Evolutionary conservation across 2,797 vertebrate species (phyloP).

Genomic region (Cynopterus sphinx): DNA sequence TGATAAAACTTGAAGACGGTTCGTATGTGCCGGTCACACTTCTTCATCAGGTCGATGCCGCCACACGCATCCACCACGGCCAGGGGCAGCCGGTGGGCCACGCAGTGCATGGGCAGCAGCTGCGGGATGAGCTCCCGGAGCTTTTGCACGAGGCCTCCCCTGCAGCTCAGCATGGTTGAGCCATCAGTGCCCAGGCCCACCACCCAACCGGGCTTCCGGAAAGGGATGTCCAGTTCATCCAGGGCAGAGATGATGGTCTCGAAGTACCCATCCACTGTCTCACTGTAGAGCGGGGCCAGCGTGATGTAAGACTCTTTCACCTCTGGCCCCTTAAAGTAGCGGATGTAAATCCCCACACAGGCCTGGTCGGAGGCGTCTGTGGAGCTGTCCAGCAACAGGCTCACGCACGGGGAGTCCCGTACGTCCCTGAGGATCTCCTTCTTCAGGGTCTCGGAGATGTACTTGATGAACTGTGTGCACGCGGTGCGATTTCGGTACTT

Average conservation of each 20-base stretch:
- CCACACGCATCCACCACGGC: slow-evolving; percentile 56
- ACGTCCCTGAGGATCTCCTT: slow-evolving; percentile 48
- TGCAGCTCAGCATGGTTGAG: not conserved
- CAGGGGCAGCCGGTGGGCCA: slow-evolving; percentile 69
- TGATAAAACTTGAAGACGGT: slow-evolving; percentile 74
- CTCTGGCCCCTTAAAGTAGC: slow-evolving; percentile 67
- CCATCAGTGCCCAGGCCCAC: slow-evolving; percentile 69
- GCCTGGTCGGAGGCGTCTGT: not conserved
- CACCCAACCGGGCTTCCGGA: slow-evolving; percentile 72
- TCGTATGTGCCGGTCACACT: slow-evolving; percentile 71
- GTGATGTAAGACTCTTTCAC: slow-evolving; percentile 69
- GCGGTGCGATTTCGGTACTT: slow-evolving; percentile 71
- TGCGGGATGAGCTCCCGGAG: slow-evolving; percentile 64
- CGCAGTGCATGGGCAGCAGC: slow-evolving; percentile 54
- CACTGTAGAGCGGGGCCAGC: slow-evolving; percentile 55
- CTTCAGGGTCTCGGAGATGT: slow-evolving; percentile 68
- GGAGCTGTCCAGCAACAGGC: slow-evolving; percentile 57
- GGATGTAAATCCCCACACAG: slow-evolving; percentile 60
- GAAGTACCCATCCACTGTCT: slow-evolving; percentile 66
- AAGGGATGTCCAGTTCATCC: slow-evolving; percentile 74
- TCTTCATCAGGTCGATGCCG: slow-evolving; percentile 58
- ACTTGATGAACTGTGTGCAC: slow-evolving; percentile 72
- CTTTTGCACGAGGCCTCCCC: slow-evolving; percentile 55
- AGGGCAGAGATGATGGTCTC: slow-evolving; percentile 67
- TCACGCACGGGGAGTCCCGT: slow-evolving; percentile 23